Percentiles rank a stretch among this genome's conserved stretches.
These are phyloP conservation scores for Bombus balteatus DNA, from an alignment of 1,140 invertebrate genomes.

Conservation along the genomic window DNA sequence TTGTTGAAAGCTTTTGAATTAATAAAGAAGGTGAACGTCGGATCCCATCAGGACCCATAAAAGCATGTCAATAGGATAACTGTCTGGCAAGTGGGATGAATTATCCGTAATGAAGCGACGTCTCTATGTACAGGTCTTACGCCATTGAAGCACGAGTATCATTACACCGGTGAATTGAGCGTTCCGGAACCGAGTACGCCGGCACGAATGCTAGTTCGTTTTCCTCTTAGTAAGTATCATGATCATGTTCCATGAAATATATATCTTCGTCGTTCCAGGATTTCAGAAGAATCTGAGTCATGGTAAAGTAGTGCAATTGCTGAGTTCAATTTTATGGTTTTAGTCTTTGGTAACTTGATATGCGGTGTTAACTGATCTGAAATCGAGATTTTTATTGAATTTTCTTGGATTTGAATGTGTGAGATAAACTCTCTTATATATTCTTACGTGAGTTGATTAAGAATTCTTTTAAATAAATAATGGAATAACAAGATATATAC, in stretches of 20 bases:
- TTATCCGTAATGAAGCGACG: slow-evolving; percentile 66
- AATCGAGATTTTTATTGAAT: neutral
- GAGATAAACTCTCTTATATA: neutral
- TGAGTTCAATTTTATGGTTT: neutral
- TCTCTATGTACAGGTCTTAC: slow-evolving; percentile 85
- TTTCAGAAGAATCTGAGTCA: neutral
- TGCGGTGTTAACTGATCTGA: neutral
- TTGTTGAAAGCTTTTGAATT: slow-evolving; percentile 45
- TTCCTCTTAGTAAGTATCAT: slow-evolving; percentile 90
- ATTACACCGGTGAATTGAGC: slow-evolving; percentile 88
- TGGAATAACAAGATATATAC: no score
- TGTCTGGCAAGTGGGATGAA: slow-evolving; percentile 71
- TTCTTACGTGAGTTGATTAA: no score
- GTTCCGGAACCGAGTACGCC: slow-evolving; percentile 86
- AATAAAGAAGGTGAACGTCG: slow-evolving; percentile 47
- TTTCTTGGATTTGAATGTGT: neutral
- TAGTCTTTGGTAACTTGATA: neutral
- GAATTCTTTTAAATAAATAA: no score
- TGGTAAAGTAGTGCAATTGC: neutral
- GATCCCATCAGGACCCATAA: slow-evolving; percentile 59
- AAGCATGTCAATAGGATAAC: slow-evolving; percentile 74
- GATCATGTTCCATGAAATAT: neutral
- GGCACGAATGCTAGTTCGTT: slow-evolving; percentile 88
- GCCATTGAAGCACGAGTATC: slow-evolving; percentile 88
- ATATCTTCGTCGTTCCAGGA: neutral